A percentile compares a stretch with the other conserved stretches of the same genome.
These are phyloP conservation scores for Sebastes variabilis DNA, from an alignment of 2,797 vertebrate species.

Conservation along the genomic window DNA sequence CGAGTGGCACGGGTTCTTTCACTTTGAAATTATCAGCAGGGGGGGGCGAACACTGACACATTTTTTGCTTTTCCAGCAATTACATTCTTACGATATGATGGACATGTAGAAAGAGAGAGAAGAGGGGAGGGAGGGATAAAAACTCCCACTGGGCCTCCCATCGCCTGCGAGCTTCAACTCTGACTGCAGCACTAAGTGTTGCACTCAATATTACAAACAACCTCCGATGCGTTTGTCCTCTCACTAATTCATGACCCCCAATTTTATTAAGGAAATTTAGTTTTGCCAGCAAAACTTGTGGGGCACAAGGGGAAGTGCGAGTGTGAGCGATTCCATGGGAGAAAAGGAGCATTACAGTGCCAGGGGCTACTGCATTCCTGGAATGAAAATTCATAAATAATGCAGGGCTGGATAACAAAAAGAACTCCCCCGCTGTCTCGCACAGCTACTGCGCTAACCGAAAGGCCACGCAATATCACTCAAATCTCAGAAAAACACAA, in stretches of 20 bases:
- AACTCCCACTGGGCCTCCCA: conserved; percentile 59
- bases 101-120: conserved; percentile 35
- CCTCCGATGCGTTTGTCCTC: conserved; percentile 51
- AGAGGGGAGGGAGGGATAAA: conserved; percentile 1
- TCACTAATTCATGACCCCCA: conserved; percentile 71
- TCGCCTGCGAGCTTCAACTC: conserved; percentile 39
- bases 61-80: conserved; percentile 61
- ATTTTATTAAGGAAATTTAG: conserved; percentile 68
- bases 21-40: conserved; percentile 57
- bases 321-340: conserved; percentile 65
- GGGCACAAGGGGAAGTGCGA: conserved; percentile 33
- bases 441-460: conserved; percentile 65
- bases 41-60: conserved; percentile 28
- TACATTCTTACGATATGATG: conserved; percentile 55
- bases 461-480: conserved; percentile 73
- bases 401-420: conserved; percentile 81
- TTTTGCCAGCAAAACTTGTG: conserved; percentile 54
- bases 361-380: conserved; percentile 80
- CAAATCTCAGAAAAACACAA: conserved; percentile 72
- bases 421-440: conserved; percentile 73
- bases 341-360: conserved; percentile 71
- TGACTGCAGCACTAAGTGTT: conserved; percentile 58
- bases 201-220: conserved; percentile 61
- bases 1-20: conserved; percentile 13
- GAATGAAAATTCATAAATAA: conserved; percentile 86